phyloP scores from a whole-genome alignment of 2,797 vertebrate genomes.

The Ibycter americanus region DNA sequence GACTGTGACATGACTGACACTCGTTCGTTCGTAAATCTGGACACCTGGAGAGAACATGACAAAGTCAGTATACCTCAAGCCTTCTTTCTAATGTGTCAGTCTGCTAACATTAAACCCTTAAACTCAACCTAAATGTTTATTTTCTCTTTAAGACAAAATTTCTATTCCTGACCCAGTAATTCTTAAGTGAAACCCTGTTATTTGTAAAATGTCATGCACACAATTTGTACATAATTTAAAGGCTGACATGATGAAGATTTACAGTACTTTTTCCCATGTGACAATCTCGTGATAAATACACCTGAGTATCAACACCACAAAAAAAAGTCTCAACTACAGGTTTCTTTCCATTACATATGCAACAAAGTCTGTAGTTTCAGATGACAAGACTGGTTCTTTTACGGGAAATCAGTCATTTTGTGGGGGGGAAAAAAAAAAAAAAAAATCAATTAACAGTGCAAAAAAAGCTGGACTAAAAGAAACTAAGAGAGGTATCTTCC shows the following conservation, averaged over 20 bases:
- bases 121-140: background rate
- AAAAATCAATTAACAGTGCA: background rate
- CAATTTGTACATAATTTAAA: background rate
- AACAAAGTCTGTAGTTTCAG: background rate
- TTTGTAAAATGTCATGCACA: fast-evolving
- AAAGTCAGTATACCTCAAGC: background rate
- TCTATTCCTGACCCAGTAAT: background rate
- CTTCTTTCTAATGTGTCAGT: background rate
- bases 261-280: background rate
- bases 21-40: constrained; percentile 89
- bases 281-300: background rate
- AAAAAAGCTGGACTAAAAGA: background rate
- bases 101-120: background rate
- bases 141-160: background rate
- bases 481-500: background rate
- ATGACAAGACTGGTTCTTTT: background rate
- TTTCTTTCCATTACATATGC: background rate
- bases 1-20: constrained; percentile 86
- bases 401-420: background rate
- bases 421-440: too few relatives aligned
- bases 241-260: background rate
- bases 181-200: background rate
- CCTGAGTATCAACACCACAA: fast-evolving
- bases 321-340: background rate
- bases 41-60: constrained; percentile 79